phyloP scores from a whole-genome alignment of 2,888 invertebrate species.

The Dasypogon diadema region DNA sequence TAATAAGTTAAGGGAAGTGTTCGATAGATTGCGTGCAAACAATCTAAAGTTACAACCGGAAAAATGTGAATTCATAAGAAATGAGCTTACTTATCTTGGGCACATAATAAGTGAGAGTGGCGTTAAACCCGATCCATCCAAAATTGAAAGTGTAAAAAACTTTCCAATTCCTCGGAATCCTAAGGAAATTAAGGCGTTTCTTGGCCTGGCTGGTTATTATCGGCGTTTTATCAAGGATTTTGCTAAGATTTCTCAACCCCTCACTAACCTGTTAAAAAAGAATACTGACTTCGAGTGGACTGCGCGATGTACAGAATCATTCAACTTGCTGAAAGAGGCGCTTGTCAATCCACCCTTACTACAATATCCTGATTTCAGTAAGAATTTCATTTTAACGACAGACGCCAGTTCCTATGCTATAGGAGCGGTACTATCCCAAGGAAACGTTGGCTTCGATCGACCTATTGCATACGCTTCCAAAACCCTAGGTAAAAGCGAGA shows the following conservation, averaged over 20 bases:
- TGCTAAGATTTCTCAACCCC: slow-evolving; percentile 4
- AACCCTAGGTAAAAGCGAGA: slow-evolving; percentile 58
- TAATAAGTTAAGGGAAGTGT: slow-evolving; percentile 56
- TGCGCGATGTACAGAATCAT: neutral
- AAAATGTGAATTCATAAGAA: slow-evolving; percentile 57
- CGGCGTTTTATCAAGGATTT: slow-evolving; percentile 48
- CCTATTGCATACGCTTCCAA: slow-evolving; percentile 59
- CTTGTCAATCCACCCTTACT: slow-evolving; percentile 59
- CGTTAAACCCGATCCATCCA: slow-evolving; percentile 44
- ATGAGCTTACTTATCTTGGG: slow-evolving; percentile 56
- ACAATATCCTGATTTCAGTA: slow-evolving; percentile 62
- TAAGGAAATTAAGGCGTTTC: slow-evolving; percentile 58
- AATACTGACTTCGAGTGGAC: slow-evolving; percentile 12
- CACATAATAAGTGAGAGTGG: slow-evolving; percentile 60
- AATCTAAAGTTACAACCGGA: slow-evolving; percentile 59
- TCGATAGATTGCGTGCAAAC: slow-evolving; percentile 56
- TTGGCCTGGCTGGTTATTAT: slow-evolving; percentile 57
- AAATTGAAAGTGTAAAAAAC: neutral
- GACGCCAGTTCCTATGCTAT: slow-evolving; percentile 59
- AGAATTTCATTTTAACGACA: slow-evolving; percentile 59
- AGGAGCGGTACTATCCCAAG: slow-evolving; percentile 59
- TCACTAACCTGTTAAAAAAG: slow-evolving; percentile 13
- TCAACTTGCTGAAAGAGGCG: slow-evolving; percentile 17
- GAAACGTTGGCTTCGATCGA: slow-evolving; percentile 23
- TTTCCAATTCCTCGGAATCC: slow-evolving; percentile 53